These are phyloP conservation scores for Aphidius ervi DNA, from an alignment of 1,140 invertebrate species.

Conservation along the genomic window DNA sequence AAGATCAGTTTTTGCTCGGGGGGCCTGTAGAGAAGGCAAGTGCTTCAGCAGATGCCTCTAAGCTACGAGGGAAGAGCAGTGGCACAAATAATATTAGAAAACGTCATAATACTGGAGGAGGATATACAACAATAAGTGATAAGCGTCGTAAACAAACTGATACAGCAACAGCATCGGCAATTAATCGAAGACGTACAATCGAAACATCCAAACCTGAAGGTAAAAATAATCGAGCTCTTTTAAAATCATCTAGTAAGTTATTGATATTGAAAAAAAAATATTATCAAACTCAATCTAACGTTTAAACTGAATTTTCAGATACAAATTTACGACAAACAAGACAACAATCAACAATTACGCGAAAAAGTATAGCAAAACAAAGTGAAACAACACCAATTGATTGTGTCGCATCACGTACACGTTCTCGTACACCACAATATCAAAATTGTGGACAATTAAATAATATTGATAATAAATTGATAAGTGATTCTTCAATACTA, in stretches of 20 bases:
- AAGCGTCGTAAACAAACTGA: slow-evolving; percentile 48
- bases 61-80: slow-evolving; percentile 45
- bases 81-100: slow-evolving; percentile 45
- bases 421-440: slow-evolving; percentile 48
- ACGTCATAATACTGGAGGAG: slow-evolving; percentile 44
- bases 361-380: slow-evolving; percentile 23
- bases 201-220: slow-evolving; percentile 41
- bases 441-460: slow-evolving; percentile 35
- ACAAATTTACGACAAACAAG: slow-evolving; percentile 41
- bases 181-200: slow-evolving; percentile 29
- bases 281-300: too few species aligned
- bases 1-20: slow-evolving; percentile 55
- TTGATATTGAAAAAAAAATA: slow-evolving; percentile 40
- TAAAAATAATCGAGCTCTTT: slow-evolving; percentile 34
- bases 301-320: slow-evolving; percentile 30
- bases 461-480: slow-evolving; percentile 14
- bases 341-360: slow-evolving; percentile 38
- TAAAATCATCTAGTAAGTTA: slow-evolving; percentile 21
- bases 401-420: slow-evolving; percentile 48
- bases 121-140: slow-evolving; percentile 41
- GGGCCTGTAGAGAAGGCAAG: slow-evolving; percentile 55
- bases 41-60: slow-evolving; percentile 53
- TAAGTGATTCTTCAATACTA: not conserved
- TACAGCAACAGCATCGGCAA: slow-evolving; percentile 32
- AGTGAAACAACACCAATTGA: slow-evolving; percentile 39